Percentiles rank a stretch among this genome's conserved stretches.
These are phyloP conservation scores for Xenopus tropicalis DNA, from an alignment of 2,113 vertebrate genomes.

Conservation along the genomic window UCB_Xtro_10.0 CM004444.2:159415001-159415500, in stretches of 20 bases:
- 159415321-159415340: not conserved
- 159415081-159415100: too few species aligned
- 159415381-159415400: constrained; percentile 12
- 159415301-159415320: constrained; percentile 13
- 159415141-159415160: too few species aligned
- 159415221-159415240: not conserved
- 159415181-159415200: too few species aligned
- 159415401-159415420: not conserved
- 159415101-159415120: too few species aligned
- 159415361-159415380: constrained; percentile 17
- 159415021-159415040: too few species aligned
- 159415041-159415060: too few species aligned
- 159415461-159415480: constrained; percentile 21
- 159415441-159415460: constrained; percentile 6
- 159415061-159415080: too few species aligned
- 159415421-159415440: constrained; percentile 18
- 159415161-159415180: too few species aligned
- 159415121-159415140: too few species aligned
- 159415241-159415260: not conserved
- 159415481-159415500: constrained; percentile 5
- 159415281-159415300: not conserved
- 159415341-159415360: constrained; percentile 1
- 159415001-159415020: too few species aligned
- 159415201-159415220: too few species aligned
- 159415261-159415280: not conserved